phyloP scores from a whole-genome alignment of 2,888 invertebrate species.

The Torymus aiolomorphi region DNA sequence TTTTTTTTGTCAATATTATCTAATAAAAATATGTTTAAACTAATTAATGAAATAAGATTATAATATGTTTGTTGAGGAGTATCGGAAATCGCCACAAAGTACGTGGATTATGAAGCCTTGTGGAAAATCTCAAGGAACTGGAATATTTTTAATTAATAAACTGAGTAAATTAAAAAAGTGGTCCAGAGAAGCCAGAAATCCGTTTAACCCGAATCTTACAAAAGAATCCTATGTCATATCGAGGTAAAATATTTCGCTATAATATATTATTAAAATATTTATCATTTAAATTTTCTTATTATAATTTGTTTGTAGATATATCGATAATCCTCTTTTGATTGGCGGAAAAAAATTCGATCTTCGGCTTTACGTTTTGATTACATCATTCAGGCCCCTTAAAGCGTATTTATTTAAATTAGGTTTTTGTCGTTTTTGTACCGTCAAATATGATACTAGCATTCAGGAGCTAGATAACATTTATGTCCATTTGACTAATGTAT shows the following conservation, averaged over 20 bases:
- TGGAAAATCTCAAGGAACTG: conserved; percentile 95
- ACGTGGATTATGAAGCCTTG: conserved; percentile 99
- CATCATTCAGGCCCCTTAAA: conserved; percentile 94
- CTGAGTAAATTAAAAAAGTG: conserved; percentile 94
- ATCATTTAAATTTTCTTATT: conserved; percentile 4
- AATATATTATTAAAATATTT: background rate
- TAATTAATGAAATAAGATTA: conserved; percentile 80
- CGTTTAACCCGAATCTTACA: conserved; percentile 88
- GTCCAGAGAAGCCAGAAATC: conserved; percentile 91
- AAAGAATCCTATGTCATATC: conserved; percentile 97
- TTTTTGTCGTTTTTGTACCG: conserved; percentile 97
- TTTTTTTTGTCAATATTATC: background rate
- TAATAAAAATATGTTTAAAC: background rate
- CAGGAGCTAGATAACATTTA: conserved; percentile 94
- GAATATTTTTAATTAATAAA: conserved; percentile 96
- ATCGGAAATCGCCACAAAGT: conserved; percentile 93
- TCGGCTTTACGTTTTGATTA: conserved; percentile 92
- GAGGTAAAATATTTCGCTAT: conserved; percentile 76
- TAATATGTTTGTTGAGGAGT: conserved; percentile 97
- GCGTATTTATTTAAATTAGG: conserved; percentile 94
- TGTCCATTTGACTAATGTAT: conserved; percentile 96
- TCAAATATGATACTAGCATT: conserved; percentile 93
- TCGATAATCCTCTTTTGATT: conserved; percentile 95
- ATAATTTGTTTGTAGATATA: conserved; percentile 79
- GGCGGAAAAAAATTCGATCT: conserved; percentile 98